These are phyloP conservation scores for Pangasianodon hypophthalmus DNA, from an alignment of 2,113 vertebrate species.

Conservation along the genomic window DNA sequence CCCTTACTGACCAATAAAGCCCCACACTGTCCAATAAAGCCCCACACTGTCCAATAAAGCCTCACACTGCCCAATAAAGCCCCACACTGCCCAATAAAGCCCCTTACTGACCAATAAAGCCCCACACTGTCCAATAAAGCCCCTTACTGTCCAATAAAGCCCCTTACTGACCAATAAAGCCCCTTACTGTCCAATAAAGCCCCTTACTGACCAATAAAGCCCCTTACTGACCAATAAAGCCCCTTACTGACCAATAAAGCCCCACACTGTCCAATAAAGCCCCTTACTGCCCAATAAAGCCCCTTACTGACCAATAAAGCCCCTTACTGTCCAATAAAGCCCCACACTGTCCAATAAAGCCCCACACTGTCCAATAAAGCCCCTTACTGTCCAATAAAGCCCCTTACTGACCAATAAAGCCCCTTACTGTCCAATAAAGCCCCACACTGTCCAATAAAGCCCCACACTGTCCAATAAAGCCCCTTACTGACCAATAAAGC, in stretches of 20 bases:
- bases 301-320: too few species aligned
- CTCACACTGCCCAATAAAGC: neutral
- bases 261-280: too few species aligned
- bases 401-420: neutral
- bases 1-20: neutral
- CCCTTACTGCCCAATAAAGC: too few species aligned
- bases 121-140: fast-evolving
- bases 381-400: neutral
- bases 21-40: neutral
- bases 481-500: neutral
- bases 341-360: neutral
- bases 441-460: fast-evolving
- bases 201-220: too few species aligned
- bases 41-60: neutral
- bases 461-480: neutral
- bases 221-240: too few species aligned
- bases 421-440: neutral
- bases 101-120: neutral
- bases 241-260: too few species aligned
- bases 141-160: neutral
- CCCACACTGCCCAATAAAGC: too few species aligned
- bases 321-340: neutral
- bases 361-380: neutral
- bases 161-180: neutral
- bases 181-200: too few species aligned